Evolutionary conservation across 64 coral and sea anemone genomes (phyloP).

Genomic region (Pachyseris speciosa): DNA sequence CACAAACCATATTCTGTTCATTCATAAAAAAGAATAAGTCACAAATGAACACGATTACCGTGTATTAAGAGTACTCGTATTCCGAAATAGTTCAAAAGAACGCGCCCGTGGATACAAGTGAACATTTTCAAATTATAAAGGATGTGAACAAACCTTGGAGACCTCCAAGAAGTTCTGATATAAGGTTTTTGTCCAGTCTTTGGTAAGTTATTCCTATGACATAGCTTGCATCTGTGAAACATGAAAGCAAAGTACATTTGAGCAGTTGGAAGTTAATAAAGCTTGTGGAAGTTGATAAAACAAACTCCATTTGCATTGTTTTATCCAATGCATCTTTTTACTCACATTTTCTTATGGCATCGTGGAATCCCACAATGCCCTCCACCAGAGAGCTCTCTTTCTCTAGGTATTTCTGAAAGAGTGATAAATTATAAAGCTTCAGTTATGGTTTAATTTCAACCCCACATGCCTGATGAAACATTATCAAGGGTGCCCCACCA

Average conservation of each 20-base stretch:
- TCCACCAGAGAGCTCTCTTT: conserved; percentile 71
- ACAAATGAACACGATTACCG: too few species aligned
- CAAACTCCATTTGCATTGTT: not conserved
- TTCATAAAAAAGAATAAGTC: too few species aligned
- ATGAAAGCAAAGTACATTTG: not conserved
- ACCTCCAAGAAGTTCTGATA: conserved; percentile 86
- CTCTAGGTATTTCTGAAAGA: conserved; percentile 81
- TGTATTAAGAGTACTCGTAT: too few species aligned
- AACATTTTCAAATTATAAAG: too few species aligned
- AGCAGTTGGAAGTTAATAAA: too few species aligned
- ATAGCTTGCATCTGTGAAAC: conserved; percentile 71
- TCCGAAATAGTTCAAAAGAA: too few species aligned
- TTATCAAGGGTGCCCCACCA: too few species aligned
- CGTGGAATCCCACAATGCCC: conserved; percentile 80
- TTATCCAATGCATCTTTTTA: not conserved
- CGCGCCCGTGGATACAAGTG: too few species aligned
- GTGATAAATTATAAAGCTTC: conserved; percentile 1
- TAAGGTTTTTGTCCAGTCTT: conserved; percentile 63
- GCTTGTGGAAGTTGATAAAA: too few species aligned
- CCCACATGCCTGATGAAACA: too few species aligned
- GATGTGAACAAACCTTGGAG: conserved; percentile 73
- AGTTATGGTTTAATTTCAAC: not conserved
- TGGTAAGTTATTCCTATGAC: conserved; percentile 95
- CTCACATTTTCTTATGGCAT: conserved; percentile 94
- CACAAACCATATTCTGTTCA: too few species aligned